phyloP scores from a whole-genome alignment of 2,113 vertebrate species.

The Megaceryle torquata region DNA sequence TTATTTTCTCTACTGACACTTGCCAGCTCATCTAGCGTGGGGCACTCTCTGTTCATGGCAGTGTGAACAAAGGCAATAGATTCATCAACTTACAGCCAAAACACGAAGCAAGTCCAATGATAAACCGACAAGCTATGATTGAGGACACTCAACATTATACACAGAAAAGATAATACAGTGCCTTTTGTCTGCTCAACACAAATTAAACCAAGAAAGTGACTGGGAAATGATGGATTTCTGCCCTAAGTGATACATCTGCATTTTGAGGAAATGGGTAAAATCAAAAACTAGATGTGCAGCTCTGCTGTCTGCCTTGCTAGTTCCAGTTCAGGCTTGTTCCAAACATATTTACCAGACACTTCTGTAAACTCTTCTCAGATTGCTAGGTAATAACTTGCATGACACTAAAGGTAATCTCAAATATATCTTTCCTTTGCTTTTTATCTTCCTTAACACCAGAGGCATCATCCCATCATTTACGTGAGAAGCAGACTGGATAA shows the following conservation, averaged over 20 bases:
- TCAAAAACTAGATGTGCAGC: neutral
- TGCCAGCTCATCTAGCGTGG: neutral
- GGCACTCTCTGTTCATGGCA: neutral
- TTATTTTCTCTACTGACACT: neutral
- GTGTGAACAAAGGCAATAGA: neutral
- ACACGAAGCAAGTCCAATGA: neutral
- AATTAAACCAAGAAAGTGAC: neutral
- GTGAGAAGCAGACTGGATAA: constrained; percentile 41
- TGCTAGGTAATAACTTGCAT: constrained; percentile 59
- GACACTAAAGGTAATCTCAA: constrained; percentile 57
- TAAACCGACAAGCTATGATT: neutral
- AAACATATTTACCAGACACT: constrained; percentile 58
- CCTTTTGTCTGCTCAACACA: neutral
- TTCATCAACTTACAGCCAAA: neutral
- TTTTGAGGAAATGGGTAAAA: constrained; percentile 11
- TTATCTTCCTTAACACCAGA: constrained; percentile 41
- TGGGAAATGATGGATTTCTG: constrained; percentile 9
- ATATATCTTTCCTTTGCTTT: constrained; percentile 48
- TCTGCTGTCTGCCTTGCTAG: neutral
- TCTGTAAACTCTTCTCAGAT: constrained; percentile 53
- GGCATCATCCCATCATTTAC: constrained; percentile 26
- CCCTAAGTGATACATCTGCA: neutral
- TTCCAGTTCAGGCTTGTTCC: constrained; percentile 62
- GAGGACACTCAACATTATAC: neutral
- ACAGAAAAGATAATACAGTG: neutral